Evolutionary conservation across 2,888 invertebrate genomes (phyloP).

Genomic region (Trachelus troglodyta): DNA sequence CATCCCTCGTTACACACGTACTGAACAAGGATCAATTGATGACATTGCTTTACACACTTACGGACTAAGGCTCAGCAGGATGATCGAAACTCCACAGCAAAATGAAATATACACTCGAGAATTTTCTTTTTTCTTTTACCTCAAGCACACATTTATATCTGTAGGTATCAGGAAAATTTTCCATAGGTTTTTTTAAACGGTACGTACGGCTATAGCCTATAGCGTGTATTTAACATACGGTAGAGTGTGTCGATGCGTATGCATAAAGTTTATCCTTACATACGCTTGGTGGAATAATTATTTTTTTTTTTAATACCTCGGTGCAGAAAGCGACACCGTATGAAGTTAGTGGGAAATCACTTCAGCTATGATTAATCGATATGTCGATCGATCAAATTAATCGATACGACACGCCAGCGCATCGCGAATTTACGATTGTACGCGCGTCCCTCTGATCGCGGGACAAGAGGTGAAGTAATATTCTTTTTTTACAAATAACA

Average conservation of each 20-base stretch:
- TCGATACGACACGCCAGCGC: not conserved
- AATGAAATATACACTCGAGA: not conserved
- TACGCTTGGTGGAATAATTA: not conserved
- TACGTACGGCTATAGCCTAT: not conserved
- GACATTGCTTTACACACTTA: conserved; percentile 6
- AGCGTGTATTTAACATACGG: not conserved
- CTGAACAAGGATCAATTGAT: not conserved
- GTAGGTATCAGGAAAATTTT: not conserved
- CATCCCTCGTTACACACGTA: not conserved
- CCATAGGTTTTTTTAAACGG: not conserved
- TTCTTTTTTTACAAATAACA: not conserved
- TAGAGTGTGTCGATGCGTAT: not conserved
- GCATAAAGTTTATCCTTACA: not conserved
- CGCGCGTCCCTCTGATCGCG: not conserved
- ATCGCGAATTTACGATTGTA: not conserved
- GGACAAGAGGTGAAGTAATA: not conserved
- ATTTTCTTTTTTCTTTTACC: not conserved
- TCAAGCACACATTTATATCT: not conserved
- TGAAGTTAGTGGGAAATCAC: not conserved
- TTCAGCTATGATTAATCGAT: not conserved
- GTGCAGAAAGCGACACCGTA: not conserved
- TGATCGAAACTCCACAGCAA: not conserved
- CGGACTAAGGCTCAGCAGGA: not conserved
- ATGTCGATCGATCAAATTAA: no score
- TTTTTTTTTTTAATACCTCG: not conserved